Base-by-base conservation (phyloP, 2,797 vertebrate genomes). In the Selene dorsalis region DNA sequence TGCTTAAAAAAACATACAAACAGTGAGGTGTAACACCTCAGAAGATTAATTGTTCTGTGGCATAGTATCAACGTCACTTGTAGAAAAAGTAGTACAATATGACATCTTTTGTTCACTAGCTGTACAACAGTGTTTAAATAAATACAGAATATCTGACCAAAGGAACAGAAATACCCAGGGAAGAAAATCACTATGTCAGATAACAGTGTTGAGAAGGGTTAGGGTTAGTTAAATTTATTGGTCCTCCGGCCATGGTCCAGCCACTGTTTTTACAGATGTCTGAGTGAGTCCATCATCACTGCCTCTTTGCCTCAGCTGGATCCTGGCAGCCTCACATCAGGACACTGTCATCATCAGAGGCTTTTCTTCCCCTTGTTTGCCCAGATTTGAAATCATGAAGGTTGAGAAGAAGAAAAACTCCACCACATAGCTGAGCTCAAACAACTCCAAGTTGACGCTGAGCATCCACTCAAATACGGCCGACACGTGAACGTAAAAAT, bases 381-480 rank as follows among this genome's bases (percentile, higher is more conserved):
- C 60, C 68, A 96, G 88, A 32, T 93, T 93, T 26, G 93, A 89
- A 35, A 96, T 22, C 95, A 95, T 95, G 84, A 80, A 93, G 13
- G 95, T 93, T 0, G 94, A 94, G 84, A 96, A 96, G 88, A 81
- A 93, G 62, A 35, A 90, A 80, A 95, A 96, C 82, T 96, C 95
- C 70, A 89, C 84, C 0, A 66, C 56, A 6, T 81, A 96, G 87
- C 92, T 95, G 84, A 96, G 89, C 86, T 95, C 94, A 71, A 95
- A 96, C 65, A 95, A 61, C 83, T 95, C 91, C 77, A 95, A 70
- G 86, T 96, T 96, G 32, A 90, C 9, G 1, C 92, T 92, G 59
- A 96, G 90, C 48, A 89, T 89, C 95, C 95, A 96, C 85, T 96
- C 95, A 58, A 95, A 94, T 7, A 95, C 53, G 4, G 95, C 95